These are phyloP conservation scores for Cliona cf. orientalis DNA, from an alignment of 37 sponge, comb jelly and placozoan species.

Conservation along the genomic window DNA sequence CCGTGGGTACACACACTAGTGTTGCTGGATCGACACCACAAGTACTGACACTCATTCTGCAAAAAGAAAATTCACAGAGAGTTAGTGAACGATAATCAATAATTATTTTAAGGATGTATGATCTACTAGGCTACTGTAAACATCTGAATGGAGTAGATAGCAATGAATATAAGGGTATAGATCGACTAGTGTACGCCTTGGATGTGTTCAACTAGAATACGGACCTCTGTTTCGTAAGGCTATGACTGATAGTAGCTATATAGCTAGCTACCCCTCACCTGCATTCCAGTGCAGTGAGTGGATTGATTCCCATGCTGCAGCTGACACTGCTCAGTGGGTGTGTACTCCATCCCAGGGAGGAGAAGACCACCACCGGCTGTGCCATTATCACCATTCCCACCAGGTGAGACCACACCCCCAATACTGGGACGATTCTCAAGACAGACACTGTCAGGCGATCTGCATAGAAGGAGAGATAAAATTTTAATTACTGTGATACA, in stretches of 20 bases:
- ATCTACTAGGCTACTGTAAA: no score
- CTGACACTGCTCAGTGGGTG: conserved; percentile 51
- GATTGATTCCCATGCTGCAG: conserved; percentile 13
- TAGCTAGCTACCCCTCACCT: background rate
- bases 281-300: conserved; percentile 28
- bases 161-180: background rate
- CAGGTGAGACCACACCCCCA: background rate
- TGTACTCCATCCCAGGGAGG: conserved; percentile 41
- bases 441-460: conserved; percentile 37
- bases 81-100: background rate
- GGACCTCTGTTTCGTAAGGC: no score
- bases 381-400: no score
- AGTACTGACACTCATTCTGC: conserved; percentile 40
- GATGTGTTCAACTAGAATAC: no score
- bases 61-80: background rate
- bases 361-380: background rate
- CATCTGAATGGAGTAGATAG: no score
- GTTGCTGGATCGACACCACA: conserved; percentile 51
- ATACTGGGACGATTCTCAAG: conserved; percentile 24
- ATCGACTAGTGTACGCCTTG: background rate
- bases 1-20: background rate
- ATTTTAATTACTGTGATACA: no score
- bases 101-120: no score
- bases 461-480: background rate
- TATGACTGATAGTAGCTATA: no score